Evolutionary conservation across 2,113 vertebrate genomes (phyloP).

Genomic region (Callospermophilus lateralis): DNA sequence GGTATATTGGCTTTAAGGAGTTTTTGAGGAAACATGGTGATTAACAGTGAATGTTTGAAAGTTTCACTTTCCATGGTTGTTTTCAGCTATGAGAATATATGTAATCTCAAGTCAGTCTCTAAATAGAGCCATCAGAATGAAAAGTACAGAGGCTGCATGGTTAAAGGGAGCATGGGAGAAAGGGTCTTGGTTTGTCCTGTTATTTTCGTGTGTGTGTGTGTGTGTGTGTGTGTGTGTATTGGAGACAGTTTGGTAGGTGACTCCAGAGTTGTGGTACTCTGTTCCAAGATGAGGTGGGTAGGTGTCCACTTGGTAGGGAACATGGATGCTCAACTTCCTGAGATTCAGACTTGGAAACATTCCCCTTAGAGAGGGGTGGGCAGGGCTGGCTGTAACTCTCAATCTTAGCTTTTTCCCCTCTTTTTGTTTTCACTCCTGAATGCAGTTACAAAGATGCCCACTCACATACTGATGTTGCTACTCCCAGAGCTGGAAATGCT

Average conservation of each 20-base stretch:
- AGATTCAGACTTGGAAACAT: background rate
- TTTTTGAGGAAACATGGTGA: too few relatives aligned
- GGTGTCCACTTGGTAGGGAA: background rate
- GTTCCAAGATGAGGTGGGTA: background rate
- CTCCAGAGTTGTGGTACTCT: background rate
- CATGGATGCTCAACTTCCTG: background rate
- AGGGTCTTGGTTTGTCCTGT: too few relatives aligned
- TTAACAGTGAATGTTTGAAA: too few relatives aligned
- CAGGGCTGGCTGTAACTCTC: background rate
- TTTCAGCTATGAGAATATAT: too few relatives aligned
- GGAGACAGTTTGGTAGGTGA: too few relatives aligned
- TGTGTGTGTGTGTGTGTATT: too few relatives aligned
- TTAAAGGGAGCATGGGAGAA: too few relatives aligned
- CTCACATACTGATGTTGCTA: background rate
- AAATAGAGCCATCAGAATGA: too few relatives aligned
- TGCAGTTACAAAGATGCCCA: background rate
- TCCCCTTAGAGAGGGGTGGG: background rate
- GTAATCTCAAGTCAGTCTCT: too few relatives aligned
- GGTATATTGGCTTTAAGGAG: too few relatives aligned
- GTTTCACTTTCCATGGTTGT: too few relatives aligned
- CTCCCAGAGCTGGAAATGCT: background rate
- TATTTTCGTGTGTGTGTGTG: rapidly evolving
- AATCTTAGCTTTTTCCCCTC: background rate
- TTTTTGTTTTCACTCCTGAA: background rate
- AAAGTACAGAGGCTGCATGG: too few relatives aligned